Conservation (phyloP, 2,888 invertebrate species). For the Spicauda simplicius region DNA sequence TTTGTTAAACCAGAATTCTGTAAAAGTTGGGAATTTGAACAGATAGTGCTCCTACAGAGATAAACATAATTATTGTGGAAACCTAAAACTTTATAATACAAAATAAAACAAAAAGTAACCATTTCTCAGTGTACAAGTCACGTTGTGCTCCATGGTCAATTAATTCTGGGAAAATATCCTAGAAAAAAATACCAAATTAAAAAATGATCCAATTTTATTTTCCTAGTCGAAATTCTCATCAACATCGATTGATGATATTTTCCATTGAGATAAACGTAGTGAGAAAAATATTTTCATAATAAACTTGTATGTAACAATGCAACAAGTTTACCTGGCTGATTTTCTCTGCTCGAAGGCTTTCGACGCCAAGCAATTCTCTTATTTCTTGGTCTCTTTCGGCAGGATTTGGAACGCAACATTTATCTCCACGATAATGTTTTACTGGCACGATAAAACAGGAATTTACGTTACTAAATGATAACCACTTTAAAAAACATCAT, state of each 20-base stretch:
- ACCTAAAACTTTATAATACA: neutral
- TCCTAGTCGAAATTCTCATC: too few species aligned
- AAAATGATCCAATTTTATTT: too few species aligned
- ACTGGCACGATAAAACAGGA: constrained; percentile 45
- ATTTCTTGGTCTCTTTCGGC: constrained; percentile 69
- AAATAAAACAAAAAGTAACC: constrained; percentile 11
- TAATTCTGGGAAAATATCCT: constrained; percentile 10
- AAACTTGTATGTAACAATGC: too few species aligned
- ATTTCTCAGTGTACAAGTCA: neutral
- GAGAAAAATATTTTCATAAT: too few species aligned
- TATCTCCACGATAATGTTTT: constrained; percentile 70
- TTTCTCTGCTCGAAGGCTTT: neutral
- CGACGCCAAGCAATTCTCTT: constrained; percentile 61
- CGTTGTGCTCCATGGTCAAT: neutral
- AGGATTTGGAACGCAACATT: constrained; percentile 62
- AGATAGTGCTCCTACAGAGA: too few species aligned
- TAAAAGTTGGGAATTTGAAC: too few species aligned
- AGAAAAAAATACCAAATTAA: too few species aligned
- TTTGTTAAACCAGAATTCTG: too few species aligned
- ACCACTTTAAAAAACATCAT: too few species aligned
- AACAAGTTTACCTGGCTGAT: constrained; percentile 2
- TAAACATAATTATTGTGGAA: too few species aligned
- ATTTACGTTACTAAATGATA: neutral
- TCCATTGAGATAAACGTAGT: too few species aligned
- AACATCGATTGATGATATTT: too few species aligned